These are phyloP conservation scores for Andrena fulva DNA, from an alignment of 2,888 invertebrate genomes.

Conservation along the genomic window DNA sequence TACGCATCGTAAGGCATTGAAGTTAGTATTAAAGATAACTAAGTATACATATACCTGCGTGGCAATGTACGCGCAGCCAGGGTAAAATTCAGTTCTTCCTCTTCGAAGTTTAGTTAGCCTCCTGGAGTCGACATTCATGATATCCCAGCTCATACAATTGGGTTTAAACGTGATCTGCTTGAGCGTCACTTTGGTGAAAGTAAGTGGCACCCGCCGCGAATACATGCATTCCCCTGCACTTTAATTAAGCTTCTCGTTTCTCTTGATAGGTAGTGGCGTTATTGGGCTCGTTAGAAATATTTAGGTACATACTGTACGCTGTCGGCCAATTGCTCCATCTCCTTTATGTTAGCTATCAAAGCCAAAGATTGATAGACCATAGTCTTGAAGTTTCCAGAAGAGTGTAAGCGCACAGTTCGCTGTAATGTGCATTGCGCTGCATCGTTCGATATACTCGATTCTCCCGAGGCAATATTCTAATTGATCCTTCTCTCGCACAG, in stretches of 20 bases:
- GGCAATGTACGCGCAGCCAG: neutral
- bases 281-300: neutral
- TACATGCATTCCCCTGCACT: too few species aligned
- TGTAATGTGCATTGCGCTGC: neutral
- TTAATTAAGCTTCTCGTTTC: neutral
- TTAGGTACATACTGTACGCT: neutral
- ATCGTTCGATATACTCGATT: too few species aligned
- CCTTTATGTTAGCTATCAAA: conserved; percentile 38
- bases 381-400: neutral
- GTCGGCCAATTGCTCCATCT: conserved; percentile 41
- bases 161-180: neutral
- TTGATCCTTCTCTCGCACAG: neutral
- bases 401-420: neutral
- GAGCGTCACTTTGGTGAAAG: neutral
- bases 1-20: neutral
- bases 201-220: neutral
- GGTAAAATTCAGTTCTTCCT: neutral
- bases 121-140: neutral
- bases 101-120: neutral
- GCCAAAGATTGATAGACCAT: neutral
- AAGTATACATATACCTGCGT: neutral
- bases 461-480: too few species aligned
- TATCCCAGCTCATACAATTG: neutral
- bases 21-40: neutral
- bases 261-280: neutral